A percentile compares a stretch with the other conserved stretches of the same genome.
phyloP scores from a whole-genome alignment of 1,140 invertebrate genomes.

The Brachionus paranguensis region DNA sequence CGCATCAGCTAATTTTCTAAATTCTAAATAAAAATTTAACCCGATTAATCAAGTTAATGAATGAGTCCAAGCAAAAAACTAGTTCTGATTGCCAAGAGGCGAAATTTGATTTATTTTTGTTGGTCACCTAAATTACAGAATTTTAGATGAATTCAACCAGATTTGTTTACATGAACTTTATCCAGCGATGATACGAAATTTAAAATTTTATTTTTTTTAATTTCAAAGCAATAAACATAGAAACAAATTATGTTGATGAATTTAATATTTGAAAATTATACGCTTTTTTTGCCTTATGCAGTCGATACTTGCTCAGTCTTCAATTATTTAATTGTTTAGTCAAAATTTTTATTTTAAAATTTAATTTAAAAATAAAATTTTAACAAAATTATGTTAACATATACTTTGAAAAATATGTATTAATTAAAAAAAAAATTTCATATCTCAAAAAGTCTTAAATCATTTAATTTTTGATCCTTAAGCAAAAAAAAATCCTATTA shows the following conservation, averaged over 20 bases:
- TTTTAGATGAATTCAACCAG: background rate
- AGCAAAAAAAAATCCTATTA: no score
- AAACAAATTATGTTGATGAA: conserved; percentile 1
- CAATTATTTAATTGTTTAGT: background rate
- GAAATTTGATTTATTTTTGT: background rate
- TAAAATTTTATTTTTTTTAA: background rate
- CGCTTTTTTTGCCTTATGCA: background rate
- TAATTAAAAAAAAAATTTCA: background rate
- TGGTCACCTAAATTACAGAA: background rate
- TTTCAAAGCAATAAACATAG: background rate
- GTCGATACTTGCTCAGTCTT: background rate
- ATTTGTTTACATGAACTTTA: background rate
- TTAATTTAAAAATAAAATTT: background rate
- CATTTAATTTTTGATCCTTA: no score
- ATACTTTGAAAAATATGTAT: background rate
- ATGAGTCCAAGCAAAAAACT: background rate
- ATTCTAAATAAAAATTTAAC: background rate
- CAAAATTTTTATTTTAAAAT: background rate
- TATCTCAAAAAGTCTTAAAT: no score
- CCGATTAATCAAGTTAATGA: background rate
- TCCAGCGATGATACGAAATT: background rate
- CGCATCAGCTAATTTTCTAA: background rate
- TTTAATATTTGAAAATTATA: background rate
- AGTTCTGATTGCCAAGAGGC: background rate
- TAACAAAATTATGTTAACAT: background rate